A percentile compares a stretch with the other conserved stretches of the same genome.
phyloP scores from a whole-genome alignment of 2,888 invertebrate species.

The Drosophila nr. perissopoda region DNA sequence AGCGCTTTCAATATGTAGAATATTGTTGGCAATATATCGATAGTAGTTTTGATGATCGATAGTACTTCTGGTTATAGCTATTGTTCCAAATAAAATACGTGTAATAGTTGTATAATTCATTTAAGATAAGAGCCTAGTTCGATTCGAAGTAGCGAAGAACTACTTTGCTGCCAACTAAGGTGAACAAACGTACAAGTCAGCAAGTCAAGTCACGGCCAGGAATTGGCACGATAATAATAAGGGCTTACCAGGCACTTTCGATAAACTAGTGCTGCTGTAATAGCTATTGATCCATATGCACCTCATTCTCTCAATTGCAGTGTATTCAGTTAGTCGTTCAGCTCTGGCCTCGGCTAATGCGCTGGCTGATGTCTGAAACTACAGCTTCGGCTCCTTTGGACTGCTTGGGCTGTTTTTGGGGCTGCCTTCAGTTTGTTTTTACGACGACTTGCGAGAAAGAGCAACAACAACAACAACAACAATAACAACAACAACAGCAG shows the following conservation, averaged over 20 bases:
- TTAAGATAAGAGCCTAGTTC: not conserved
- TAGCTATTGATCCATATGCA: not conserved
- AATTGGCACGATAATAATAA: not conserved
- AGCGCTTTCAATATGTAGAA: not conserved
- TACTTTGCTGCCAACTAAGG: too few relatives aligned
- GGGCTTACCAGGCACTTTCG: not conserved
- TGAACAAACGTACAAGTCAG: not conserved
- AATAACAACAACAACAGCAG: not conserved
- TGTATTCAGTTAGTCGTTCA: constrained; percentile 6
- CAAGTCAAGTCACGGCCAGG: not conserved
- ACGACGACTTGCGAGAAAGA: constrained; percentile 67
- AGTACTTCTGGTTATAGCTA: not conserved
- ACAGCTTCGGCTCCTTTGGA: constrained; percentile 38
- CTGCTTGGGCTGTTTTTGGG: constrained; percentile 63
- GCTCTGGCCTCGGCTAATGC: not conserved
- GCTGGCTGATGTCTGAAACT: constrained; percentile 10
- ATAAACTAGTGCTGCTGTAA: not conserved
- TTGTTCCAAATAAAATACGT: too few relatives aligned
- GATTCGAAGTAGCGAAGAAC: not conserved
- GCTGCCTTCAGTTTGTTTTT: constrained; percentile 73
- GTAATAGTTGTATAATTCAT: not conserved
- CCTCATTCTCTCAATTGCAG: not conserved
- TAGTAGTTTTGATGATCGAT: not conserved
- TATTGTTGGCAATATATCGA: not conserved
- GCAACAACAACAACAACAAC: constrained; percentile 1